Evolutionary conservation across 2,113 vertebrate species (phyloP), one percentile per base, ranked within the genome.

Genomic region (Saguinus midas): DNA sequence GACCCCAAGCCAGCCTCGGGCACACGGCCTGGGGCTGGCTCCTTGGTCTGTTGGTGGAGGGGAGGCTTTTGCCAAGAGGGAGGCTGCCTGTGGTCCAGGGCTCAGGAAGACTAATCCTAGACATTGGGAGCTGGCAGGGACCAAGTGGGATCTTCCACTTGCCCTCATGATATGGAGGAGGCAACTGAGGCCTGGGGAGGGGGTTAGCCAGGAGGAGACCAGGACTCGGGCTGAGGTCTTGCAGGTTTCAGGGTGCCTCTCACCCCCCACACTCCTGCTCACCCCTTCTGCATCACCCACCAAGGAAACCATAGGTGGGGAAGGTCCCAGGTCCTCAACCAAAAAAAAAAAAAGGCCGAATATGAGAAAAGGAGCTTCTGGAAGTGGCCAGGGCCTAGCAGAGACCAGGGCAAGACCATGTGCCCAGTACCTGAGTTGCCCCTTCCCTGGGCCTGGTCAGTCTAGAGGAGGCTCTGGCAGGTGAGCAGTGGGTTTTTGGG

Each of bases 151-250:
- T 79, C n/a, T 40, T 73, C 16, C 55, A 43, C 43, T 35, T 90
- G 61, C 52, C 57, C 48, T 95, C 61, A 29, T 64, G 48, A 52
- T 79, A 85, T 79, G 75, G n/a, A 76, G 75, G 70, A 32, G 35
- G 43, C 72, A n/a, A 90, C 43, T 21, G 73, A 94, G 35, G 78
- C 64, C 55, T 13, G 55, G 50, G 55, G 43, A 21, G 11, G 50
- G 1, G 29, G 21, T 21, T 50, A 3, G 35, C 55, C 68, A 75
- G 82, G 37, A 70, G 37, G 9, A 66, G 43, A 48, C 13, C 45
- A 86, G 11, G 43, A 76, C 29, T 6, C 29, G 7, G 29, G 35
- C 27, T 25, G 45, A 40, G 9, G 32, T 35, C 32, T 55, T 72
- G 55, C 70, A 3, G 40, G 12, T 43, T 90, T 91, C 20, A 27